Evolutionary conservation across 2,888 invertebrate species (phyloP), one percentile per base, ranked within the genome.

Genomic region (Artemia sp.): DNA sequence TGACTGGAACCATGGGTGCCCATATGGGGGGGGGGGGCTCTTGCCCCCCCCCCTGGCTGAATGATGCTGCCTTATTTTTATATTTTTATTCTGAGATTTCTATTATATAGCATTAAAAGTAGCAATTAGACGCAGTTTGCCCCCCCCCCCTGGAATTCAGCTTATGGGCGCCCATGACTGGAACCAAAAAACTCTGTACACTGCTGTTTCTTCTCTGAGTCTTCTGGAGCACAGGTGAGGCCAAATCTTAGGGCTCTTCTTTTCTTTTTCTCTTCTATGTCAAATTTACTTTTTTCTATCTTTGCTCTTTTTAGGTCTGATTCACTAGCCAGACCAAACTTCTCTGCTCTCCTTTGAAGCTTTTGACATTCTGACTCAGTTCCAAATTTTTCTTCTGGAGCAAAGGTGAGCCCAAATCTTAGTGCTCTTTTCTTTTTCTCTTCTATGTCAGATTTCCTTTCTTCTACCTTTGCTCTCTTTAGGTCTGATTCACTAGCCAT

Each of bases 261-360:
- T 70, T 72, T 72, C 70, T 74, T 75, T 72, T 73, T 74, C 4
- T 74, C 74, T 71, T 74, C 75, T 11, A 67, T 67, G 51, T 69
- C 71, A 50, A 12, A 19, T 52, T 51, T 52, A 9, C n/a, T 68
- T 51, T 38, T n/a, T 51, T 38, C 68, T 50, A 52, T 75, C 0
- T 75, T 72, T 52, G 75, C 80, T 38, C 38, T 38, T 4, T 38
- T 38, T 38, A 38, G 3, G 38, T 38, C 38, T 38, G 38, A 38
- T 38, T 38, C 38, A 38, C 6, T 38, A 0, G 79, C 79, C 71
- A 80, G 78, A n/a, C 88, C 87, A 80, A 91, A 92, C 74, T 90
- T 83, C 71, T 86, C 87, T 77, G 88, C 89, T 69, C 92, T 83
- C 76, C 87, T 87, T 73, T 87, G 86, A 75, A 90, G 78, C 76